These are phyloP conservation scores for Notechis scutatus DNA, from an alignment of 2,113 vertebrate species.

Conservation along the genomic window DNA sequence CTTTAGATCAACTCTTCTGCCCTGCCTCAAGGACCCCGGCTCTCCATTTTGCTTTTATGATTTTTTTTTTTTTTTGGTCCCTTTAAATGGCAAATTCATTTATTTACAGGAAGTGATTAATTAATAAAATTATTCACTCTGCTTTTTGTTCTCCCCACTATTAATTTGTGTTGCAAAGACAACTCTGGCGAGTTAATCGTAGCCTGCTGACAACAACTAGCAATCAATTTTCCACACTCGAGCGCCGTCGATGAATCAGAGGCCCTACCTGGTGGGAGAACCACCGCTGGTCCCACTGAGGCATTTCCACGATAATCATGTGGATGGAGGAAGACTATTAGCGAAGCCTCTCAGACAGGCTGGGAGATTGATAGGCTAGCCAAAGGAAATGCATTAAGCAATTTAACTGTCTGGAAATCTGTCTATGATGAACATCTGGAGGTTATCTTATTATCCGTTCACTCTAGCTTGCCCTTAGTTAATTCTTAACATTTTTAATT, in stretches of 20 bases:
- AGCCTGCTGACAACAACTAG: constrained; percentile 52
- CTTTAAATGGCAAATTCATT: constrained; percentile 16
- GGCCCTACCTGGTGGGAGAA: constrained; percentile 58
- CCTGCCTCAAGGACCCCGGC: neutral
- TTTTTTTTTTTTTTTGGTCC: neutral
- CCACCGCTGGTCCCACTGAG: constrained; percentile 51
- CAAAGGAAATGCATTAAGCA: constrained; percentile 61
- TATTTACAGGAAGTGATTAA: constrained; percentile 63
- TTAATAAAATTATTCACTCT: constrained; percentile 48
- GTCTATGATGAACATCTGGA: constrained; percentile 54
- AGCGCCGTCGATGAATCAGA: constrained; percentile 40
- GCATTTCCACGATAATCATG: constrained; percentile 37
- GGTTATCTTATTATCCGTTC: constrained; percentile 56
- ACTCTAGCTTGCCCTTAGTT: constrained; percentile 61
- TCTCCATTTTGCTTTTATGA: constrained; percentile 11
- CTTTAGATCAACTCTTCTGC: neutral
- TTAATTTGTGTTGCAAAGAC: constrained; percentile 34
- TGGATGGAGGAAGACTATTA: constrained; percentile 20
- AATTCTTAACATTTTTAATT: constrained; percentile 55
- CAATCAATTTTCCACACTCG: constrained; percentile 53
- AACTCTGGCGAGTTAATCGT: constrained; percentile 61
- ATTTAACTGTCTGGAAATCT: constrained; percentile 62
- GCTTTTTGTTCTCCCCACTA: constrained; percentile 34
- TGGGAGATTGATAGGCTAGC: constrained; percentile 48
- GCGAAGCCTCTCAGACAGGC: constrained; percentile 13